phyloP scores from a whole-genome alignment of 2,888 invertebrate genomes.

The Agelastica alni region DNA sequence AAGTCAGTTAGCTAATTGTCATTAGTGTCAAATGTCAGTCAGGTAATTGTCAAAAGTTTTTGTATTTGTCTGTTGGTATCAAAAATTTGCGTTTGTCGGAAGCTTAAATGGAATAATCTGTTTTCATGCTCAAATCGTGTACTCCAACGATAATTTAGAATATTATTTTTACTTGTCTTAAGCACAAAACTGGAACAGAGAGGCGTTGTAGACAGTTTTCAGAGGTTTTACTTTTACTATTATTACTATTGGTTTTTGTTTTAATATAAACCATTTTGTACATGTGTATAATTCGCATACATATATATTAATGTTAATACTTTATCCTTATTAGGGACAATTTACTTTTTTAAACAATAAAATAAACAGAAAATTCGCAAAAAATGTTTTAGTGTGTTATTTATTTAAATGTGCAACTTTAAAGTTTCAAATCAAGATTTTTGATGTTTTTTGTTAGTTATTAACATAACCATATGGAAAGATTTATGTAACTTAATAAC shows the following conservation, averaged over 20 bases:
- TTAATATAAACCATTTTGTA: constrained; percentile 11
- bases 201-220: constrained; percentile 43
- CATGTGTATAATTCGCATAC: constrained; percentile 14
- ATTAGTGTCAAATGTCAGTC: no score
- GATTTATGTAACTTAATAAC: no score
- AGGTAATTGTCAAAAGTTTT: no score
- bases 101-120: no score
- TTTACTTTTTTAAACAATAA: constrained; percentile 5
- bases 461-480: no score
- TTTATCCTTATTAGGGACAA: constrained; percentile 7
- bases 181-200: constrained; percentile 37
- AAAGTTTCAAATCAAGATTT: no score
- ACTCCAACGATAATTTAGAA: no score
- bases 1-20: no score
- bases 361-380: constrained; percentile 2
- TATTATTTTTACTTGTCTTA: constrained; percentile 31
- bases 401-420: background rate
- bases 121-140: no score
- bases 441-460: no score
- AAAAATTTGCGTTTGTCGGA: no score
- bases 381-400: background rate
- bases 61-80: no score
- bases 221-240: constrained; percentile 29
- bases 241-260: constrained; percentile 13
- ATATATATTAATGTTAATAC: constrained; percentile 10